Conservation (phyloP, 2,888 invertebrate genomes). For the Lucinisca nassula region DNA sequence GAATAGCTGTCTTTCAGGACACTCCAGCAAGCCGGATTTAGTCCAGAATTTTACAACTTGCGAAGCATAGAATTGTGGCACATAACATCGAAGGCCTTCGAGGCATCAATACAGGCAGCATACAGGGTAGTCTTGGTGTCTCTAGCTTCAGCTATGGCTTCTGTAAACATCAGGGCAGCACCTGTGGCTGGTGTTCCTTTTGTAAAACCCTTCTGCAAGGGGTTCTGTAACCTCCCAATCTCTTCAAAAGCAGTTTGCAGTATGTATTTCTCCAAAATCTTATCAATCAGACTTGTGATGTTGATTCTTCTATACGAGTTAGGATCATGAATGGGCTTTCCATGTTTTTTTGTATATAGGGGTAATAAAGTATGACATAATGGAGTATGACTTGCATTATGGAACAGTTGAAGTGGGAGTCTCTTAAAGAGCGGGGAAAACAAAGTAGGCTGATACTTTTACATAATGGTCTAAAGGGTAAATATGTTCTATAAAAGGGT, state of each 20-base stretch:
- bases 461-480: too few species aligned
- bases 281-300: neutral
- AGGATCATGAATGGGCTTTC: conserved; percentile 14
- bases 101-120: conserved; percentile 16
- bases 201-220: conserved; percentile 18
- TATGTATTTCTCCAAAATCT: conserved; percentile 12
- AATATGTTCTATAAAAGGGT: too few species aligned
- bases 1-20: conserved; percentile 19
- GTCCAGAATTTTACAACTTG: neutral
- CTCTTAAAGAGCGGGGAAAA: too few species aligned
- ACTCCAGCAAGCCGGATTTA: neutral
- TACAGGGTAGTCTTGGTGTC: neutral
- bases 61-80: neutral
- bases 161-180: neutral
- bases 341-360: neutral
- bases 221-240: neutral
- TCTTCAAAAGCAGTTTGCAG: neutral
- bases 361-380: too few species aligned
- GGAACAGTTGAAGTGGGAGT: too few species aligned
- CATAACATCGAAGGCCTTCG: conserved; percentile 25
- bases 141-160: neutral
- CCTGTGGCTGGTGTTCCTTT: neutral
- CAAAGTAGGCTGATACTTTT: too few species aligned
- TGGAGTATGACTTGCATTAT: too few species aligned
- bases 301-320: conserved; percentile 27